Percentiles rank a stretch among this genome's conserved stretches.
These are phyloP conservation scores for Serrognathus titanus DNA, from an alignment of 2,888 invertebrate species.

Conservation along the genomic window DNA sequence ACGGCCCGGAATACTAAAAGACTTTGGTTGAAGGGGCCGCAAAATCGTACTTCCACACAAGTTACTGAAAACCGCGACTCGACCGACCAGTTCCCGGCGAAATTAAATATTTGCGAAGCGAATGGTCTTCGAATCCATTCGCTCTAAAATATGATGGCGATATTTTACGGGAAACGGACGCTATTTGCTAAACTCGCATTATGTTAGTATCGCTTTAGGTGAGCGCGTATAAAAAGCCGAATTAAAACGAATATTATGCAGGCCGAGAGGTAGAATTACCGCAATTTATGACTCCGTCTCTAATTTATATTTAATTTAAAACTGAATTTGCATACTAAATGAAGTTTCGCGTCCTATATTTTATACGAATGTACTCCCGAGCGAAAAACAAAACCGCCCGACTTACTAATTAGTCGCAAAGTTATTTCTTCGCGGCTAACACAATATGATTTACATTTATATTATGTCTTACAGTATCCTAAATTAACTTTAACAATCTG, in stretches of 20 bases:
- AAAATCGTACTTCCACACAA: background rate
- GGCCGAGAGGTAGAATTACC: background rate
- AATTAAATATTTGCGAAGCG: background rate
- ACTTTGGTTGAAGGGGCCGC: no score
- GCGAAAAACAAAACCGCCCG: conserved; percentile 1
- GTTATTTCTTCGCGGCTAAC: conserved; percentile 1
- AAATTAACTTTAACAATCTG: no score
- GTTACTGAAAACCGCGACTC: background rate
- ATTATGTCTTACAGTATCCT: background rate
- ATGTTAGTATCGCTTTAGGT: no score
- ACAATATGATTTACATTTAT: background rate
- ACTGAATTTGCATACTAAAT: conserved; percentile 12
- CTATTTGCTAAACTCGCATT: background rate
- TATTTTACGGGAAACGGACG: background rate
- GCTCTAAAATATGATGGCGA: background rate
- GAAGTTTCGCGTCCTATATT: conserved; percentile 12
- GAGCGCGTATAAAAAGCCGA: background rate
- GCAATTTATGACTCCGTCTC: background rate
- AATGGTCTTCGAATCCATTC: background rate
- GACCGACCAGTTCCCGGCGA: background rate
- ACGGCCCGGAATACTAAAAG: no score
- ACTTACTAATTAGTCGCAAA: conserved; percentile 7
- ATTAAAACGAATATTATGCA: background rate
- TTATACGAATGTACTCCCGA: background rate
- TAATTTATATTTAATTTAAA: conserved; percentile 13